Evolutionary conservation across 1,140 invertebrate species (phyloP).

Genomic region (Bombus affinis): DNA sequence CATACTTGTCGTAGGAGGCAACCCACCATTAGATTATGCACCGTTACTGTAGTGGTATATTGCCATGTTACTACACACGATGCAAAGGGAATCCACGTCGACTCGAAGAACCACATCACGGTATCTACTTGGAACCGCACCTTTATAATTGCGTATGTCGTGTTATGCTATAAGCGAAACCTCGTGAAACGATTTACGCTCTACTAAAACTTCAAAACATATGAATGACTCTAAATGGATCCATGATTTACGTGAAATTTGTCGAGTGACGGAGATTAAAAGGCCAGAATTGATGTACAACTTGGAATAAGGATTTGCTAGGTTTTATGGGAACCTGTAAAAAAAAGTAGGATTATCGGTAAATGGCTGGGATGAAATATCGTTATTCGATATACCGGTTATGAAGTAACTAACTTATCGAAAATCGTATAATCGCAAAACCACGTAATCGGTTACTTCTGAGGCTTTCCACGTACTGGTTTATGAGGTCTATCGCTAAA

Average conservation of each 20-base stretch:
- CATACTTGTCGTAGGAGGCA: slow-evolving; percentile 29
- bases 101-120: slow-evolving; percentile 30
- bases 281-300: neutral
- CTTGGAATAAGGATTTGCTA: neutral
- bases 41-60: slow-evolving; percentile 55
- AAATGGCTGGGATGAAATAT: too few species aligned
- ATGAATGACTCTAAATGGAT: neutral
- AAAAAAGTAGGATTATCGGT: neutral
- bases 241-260: neutral
- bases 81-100: slow-evolving; percentile 25
- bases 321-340: neutral
- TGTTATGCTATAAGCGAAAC: neutral
- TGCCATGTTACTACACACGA: slow-evolving; percentile 47
- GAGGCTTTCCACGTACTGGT: neutral
- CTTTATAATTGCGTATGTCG: slow-evolving; percentile 15
- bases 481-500: neutral
- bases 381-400: too few species aligned
- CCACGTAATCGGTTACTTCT: neutral
- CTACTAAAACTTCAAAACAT: neutral
- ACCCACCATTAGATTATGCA: slow-evolving; percentile 63
- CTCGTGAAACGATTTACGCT: neutral
- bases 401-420: neutral
- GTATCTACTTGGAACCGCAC: neutral
- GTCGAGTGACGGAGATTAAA: neutral
- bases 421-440: neutral